Evolutionary conservation across 2,888 invertebrate genomes (phyloP), one percentile per base, ranked within the genome.

Genomic region (Argynnis bischoffii): DNA sequence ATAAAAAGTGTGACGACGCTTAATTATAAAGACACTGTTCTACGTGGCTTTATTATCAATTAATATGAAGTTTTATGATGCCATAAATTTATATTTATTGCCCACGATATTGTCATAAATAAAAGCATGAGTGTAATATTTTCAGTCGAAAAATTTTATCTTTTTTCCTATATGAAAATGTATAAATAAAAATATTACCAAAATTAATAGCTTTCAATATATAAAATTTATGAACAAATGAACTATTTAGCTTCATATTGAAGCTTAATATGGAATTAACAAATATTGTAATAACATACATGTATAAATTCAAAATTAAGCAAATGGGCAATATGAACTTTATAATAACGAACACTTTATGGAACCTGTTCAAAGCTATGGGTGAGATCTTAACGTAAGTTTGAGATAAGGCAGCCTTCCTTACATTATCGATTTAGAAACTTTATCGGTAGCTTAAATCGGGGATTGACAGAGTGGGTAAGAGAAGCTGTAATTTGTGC

Each of bases 361-460:
- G 35, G 64, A 64, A 59, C 66, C 69, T 64, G 67, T 66, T 67
- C 46, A 60, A 63, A 66, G 57, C 65, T 64, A 64, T 56, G 69
- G 63, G 66, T 69, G 55, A 72, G 74, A 74, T 74, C 67, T 69
- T 66, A 71, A 66, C 67, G 56, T 69, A 69, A 69, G 66, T 71
- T 54, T 55, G 63, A 67, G 69, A 69, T 71, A 69, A 70, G 63
- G 67, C 67, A 70, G 66, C 69, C 70, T 71, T 69, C 70, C 69
- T 67, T 63, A 69, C 68, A 71, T 67, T 70, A 69, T 69, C 63
- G 69, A 74, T 74, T 72, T 75, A 68, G 67, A 71, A 73, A 64
- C 63, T 66, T 70, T 72, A 73, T 72, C 70, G 65, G 69, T 50
- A 66, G 66, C 67, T 66, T 65, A 56, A 72, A 75, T 76, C 74